Evolutionary conservation across 2,113 vertebrate species (phyloP), one percentile per base, ranked within the genome.

Genomic region (Euleptes europaea): DNA sequence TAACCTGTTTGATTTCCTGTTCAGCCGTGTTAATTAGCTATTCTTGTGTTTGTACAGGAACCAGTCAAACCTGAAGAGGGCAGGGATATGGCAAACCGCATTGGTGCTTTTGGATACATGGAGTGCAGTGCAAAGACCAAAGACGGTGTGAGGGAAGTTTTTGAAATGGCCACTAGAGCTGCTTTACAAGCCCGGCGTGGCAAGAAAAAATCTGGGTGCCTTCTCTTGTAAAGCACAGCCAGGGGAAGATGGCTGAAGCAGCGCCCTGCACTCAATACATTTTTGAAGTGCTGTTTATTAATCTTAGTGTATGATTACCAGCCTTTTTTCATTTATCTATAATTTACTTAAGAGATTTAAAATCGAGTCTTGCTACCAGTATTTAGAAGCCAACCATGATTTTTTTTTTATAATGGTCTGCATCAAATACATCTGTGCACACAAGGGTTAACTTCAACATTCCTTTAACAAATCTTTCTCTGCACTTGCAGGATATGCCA

Each of bases 101-200:
- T 97, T 40, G 96, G 96, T 66, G 97, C 96, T 88, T 97, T 97
- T 82, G 97, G 97, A 77, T 97, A 97, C 84, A 97, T 97, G 97
- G 97, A 97, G 92, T 97, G 97, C 91, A 97, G 96, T 84, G 97
- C 97, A 94, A 97, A 97, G 95, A 97, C 97, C 94, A 97, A 97
- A 96, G 97, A 97, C 90, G 97, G 97, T 91, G 96, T 97, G 92
- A 95, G 97, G 92, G 97, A 97, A 94, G 97, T 97, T 92, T 97
- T 97, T 92, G 97, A 97, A 95, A 96, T 97, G 97, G 97, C 97
- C 94, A 97, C 97, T 84, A 96, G 97, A 96, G 97, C 97, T 88
- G 97, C 97, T 94, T 95, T 97, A 95, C 97, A 97, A 95, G 96
- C 96, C 92, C 95, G 96, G 85, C 96, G 96, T 92, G 96, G 96